Evolutionary conservation across 2,113 vertebrate species (phyloP).

Genomic region (Dasyurus viverrinus): DNA sequence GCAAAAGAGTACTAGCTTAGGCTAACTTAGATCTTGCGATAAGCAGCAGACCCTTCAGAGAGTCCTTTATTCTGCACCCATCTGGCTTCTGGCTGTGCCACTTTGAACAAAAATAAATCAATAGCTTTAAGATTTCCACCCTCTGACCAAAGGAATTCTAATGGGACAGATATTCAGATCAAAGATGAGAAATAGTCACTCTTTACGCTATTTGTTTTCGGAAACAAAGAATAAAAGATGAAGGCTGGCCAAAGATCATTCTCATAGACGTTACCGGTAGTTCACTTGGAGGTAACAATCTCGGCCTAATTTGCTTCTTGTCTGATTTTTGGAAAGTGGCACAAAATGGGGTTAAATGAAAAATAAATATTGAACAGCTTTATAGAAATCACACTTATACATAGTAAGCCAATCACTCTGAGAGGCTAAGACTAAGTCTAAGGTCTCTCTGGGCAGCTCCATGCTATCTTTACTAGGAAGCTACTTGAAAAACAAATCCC

Average conservation of each 20-base stretch:
- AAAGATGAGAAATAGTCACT: slow-evolving; percentile 71
- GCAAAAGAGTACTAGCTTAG: neutral
- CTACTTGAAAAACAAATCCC: slow-evolving; percentile 83
- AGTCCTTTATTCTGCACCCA: slow-evolving; percentile 40
- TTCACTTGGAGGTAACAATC: slow-evolving; percentile 69
- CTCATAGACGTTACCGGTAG: slow-evolving; percentile 63
- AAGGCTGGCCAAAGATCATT: slow-evolving; percentile 67
- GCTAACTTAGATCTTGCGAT: neutral
- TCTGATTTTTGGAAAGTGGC: slow-evolving; percentile 69
- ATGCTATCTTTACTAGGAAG: slow-evolving; percentile 80
- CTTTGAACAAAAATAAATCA: slow-evolving; percentile 68
- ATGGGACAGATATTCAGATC: slow-evolving; percentile 76
- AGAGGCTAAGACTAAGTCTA: slow-evolving; percentile 52
- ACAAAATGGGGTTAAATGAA: slow-evolving; percentile 74
- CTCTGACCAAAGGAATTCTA: slow-evolving; percentile 79
- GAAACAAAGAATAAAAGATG: slow-evolving; percentile 74
- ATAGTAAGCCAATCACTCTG: slow-evolving; percentile 64
- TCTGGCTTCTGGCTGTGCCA: slow-evolving; percentile 69
- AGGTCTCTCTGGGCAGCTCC: slow-evolving; percentile 74
- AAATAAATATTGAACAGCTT: slow-evolving; percentile 71
- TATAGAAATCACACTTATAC: slow-evolving; percentile 66
- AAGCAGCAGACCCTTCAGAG: neutral
- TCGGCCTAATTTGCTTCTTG: slow-evolving; percentile 63
- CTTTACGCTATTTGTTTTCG: slow-evolving; percentile 71
- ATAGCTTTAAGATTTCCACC: slow-evolving; percentile 66